phyloP scores from a whole-genome alignment of 2,888 invertebrate genomes.

The Limulus polyphemus region DNA sequence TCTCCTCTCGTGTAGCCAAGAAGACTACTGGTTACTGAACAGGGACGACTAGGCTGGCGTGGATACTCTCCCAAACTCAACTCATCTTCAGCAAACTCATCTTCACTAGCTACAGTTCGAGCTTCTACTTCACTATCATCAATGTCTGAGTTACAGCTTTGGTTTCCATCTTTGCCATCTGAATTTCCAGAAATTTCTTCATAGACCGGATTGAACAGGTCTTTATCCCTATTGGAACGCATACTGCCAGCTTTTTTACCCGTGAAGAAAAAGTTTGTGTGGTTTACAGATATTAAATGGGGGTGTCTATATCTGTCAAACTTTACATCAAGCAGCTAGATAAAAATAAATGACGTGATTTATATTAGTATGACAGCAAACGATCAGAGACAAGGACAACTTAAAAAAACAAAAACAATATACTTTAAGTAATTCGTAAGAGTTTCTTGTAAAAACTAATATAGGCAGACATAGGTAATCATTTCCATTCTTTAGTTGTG shows the following conservation, averaged over 20 bases:
- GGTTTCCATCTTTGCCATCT: conserved; percentile 18
- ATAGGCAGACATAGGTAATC: no score
- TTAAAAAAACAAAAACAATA: neutral
- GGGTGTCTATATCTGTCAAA: conserved; percentile 26
- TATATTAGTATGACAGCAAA: neutral
- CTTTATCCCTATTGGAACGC: conserved; percentile 11
- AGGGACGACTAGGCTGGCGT: conserved; percentile 10
- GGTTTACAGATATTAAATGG: conserved; percentile 22
- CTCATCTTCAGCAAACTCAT: conserved; percentile 28
- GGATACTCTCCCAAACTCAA: conserved; percentile 25
- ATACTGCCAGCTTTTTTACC: neutral
- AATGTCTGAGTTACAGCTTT: conserved; percentile 25
- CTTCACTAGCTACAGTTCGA: conserved; percentile 26
- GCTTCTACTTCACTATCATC: conserved; percentile 25
- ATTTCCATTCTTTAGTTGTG: no score
- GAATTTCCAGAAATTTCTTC: conserved; percentile 27
- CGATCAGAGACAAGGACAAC: neutral
- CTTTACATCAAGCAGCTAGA: conserved; percentile 27
- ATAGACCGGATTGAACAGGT: conserved; percentile 26
- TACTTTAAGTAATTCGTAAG: no score
- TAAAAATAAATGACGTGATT: conserved; percentile 7
- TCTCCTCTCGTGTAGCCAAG: conserved; percentile 18
- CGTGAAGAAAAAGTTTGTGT: conserved; percentile 23
- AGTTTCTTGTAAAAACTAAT: no score
- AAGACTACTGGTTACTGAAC: conserved; percentile 19